A percentile compares a stretch with the other conserved stretches of the same genome.
Conservation (phyloP, 2,888 invertebrate species). For the Argyresthia albistria region DNA sequence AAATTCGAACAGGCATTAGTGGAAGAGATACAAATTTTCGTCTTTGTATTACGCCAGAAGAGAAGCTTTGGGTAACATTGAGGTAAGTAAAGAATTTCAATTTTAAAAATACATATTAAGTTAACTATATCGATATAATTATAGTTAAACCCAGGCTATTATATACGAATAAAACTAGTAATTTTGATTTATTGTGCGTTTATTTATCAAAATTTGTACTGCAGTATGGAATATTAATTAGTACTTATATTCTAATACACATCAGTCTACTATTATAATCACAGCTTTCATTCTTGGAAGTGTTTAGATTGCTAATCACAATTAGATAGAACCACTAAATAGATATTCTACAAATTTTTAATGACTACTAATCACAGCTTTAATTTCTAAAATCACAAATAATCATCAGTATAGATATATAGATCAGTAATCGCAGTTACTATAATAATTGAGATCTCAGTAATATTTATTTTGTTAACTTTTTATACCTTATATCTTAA, state of each 20-base stretch:
- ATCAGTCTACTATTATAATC: slow-evolving; percentile 8
- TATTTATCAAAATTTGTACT: slow-evolving; percentile 6
- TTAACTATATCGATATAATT: slow-evolving; percentile 7
- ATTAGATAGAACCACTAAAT: slow-evolving; percentile 6
- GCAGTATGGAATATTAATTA: slow-evolving; percentile 6
- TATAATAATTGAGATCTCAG: slow-evolving; percentile 9
- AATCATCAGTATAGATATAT: background rate
- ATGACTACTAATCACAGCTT: slow-evolving; percentile 8
- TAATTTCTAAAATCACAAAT: slow-evolving; percentile 7
- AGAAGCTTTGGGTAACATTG: slow-evolving; percentile 6
- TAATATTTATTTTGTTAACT: slow-evolving; percentile 10
- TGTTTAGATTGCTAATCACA: slow-evolving; percentile 8
- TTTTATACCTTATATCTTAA: slow-evolving; percentile 9
- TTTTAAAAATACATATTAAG: slow-evolving; percentile 6
- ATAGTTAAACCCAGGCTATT: slow-evolving; percentile 4
- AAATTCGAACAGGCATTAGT: slow-evolving; percentile 7
- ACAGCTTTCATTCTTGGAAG: slow-evolving; percentile 7
- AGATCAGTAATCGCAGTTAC: slow-evolving; percentile 7
- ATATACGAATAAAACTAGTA: slow-evolving; percentile 4
- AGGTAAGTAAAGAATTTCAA: slow-evolving; percentile 1
- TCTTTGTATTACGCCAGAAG: slow-evolving; percentile 6
- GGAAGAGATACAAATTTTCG: slow-evolving; percentile 8
- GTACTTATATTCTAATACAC: slow-evolving; percentile 7
- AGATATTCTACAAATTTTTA: slow-evolving; percentile 7
- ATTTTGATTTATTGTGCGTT: slow-evolving; percentile 7